phyloP scores from a whole-genome alignment of 2,888 invertebrate genomes.

The Brenthis ino region DNA sequence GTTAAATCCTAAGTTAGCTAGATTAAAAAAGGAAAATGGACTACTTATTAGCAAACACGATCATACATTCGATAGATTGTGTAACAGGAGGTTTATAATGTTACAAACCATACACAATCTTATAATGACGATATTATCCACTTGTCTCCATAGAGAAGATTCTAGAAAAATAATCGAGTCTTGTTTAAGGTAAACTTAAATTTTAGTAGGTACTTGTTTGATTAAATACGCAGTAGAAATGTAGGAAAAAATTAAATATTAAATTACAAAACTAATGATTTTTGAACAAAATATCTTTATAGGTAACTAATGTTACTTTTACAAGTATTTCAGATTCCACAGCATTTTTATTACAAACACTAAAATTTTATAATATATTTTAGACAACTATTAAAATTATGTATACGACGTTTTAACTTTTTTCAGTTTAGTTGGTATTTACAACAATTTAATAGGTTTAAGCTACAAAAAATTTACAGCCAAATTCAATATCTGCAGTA shows the following conservation, averaged over 20 bases:
- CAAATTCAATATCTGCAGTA: conserved; percentile 86
- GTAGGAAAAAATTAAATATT: not conserved
- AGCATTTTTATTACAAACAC: too few relatives aligned
- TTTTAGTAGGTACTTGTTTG: not conserved
- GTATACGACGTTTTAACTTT: not conserved
- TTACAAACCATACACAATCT: conserved; percentile 79
- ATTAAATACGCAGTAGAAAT: not conserved
- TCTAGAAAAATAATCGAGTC: conserved; percentile 81
- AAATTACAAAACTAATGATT: not conserved
- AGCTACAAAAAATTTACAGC: conserved; percentile 82
- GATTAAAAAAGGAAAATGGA: conserved; percentile 69
- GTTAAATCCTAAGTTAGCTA: conserved; percentile 75
- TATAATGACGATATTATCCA: conserved; percentile 77
- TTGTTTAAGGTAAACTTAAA: conserved; percentile 74
- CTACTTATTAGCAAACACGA: conserved; percentile 73
- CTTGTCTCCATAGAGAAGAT: conserved; percentile 81
- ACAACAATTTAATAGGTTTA: conserved; percentile 83
- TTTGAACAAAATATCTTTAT: too few relatives aligned
- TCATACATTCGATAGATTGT: conserved; percentile 78
- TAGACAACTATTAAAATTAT: too few relatives aligned
- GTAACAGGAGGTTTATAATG: conserved; percentile 80
- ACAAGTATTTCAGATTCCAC: too few relatives aligned
- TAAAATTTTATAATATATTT: too few relatives aligned
- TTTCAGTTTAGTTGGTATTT: conserved; percentile 84
- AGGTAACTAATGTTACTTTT: too few relatives aligned